phyloP scores from a whole-genome alignment of 2,888 invertebrate species.

The Branchipolynoe longqiensis region DNA sequence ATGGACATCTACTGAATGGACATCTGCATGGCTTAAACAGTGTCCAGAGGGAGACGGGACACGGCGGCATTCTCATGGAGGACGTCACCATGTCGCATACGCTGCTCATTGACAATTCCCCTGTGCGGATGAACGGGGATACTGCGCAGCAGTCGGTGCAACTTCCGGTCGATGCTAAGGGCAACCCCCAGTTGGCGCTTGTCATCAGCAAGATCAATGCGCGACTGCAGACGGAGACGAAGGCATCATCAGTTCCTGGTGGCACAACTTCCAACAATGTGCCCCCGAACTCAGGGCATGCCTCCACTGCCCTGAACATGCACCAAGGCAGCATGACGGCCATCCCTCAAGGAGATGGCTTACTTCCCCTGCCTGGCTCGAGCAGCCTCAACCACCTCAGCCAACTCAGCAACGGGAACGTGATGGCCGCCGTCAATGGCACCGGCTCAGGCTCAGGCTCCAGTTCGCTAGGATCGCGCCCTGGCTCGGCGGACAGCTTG shows the following conservation, averaged over 20 bases:
- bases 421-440: conserved; percentile 16
- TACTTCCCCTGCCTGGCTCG: conserved; percentile 8
- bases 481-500: conserved; percentile 55
- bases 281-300: not conserved
- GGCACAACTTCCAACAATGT: not conserved
- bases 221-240: conserved; percentile 34
- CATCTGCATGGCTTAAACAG: not conserved
- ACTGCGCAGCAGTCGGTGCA: not conserved
- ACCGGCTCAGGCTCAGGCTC: conserved; percentile 36
- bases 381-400: not conserved
- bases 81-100: not conserved
- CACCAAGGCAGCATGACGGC: not conserved
- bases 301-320: not conserved
- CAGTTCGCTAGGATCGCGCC: conserved; percentile 44
- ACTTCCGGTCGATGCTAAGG: not conserved
- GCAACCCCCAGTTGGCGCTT: conserved; percentile 41
- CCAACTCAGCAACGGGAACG: conserved; percentile 27
- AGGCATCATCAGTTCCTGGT: not conserved
- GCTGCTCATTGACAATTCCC: not conserved
- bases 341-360: conserved; percentile 6
- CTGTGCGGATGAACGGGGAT: not conserved
- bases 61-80: conserved; percentile 23
- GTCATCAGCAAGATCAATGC: conserved; percentile 57
- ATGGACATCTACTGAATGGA: conserved; percentile 3
- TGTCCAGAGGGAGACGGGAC: not conserved